Evolutionary conservation across 1,140 invertebrate species (phyloP).

Genomic region (Megalonaias nervosa): DNA sequence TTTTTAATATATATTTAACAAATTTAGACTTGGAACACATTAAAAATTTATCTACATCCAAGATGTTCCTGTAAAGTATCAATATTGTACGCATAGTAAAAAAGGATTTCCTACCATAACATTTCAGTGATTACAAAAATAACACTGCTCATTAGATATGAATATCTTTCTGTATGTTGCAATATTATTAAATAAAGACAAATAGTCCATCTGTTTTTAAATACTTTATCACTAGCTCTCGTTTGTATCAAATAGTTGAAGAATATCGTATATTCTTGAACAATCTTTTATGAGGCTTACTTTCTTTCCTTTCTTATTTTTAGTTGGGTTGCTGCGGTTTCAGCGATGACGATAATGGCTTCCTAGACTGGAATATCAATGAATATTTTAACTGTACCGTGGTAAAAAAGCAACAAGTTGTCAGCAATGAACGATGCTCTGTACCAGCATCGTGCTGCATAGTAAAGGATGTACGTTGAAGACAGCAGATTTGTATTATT

Average conservation of each 20-base stretch:
- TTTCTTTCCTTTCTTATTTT: conserved; percentile 5
- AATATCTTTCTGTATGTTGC: no score
- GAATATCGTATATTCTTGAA: no score
- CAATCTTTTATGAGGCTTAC: no score
- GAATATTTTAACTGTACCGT: conserved; percentile 88
- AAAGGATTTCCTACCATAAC: background rate
- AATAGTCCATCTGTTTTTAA: no score
- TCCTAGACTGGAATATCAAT: conserved; percentile 94
- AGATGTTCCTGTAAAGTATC: background rate
- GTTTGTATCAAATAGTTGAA: background rate
- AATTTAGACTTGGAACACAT: background rate
- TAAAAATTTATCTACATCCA: background rate
- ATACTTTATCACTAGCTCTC: background rate
- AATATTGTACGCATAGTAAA: background rate
- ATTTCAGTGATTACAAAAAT: background rate
- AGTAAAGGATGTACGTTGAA: conserved; percentile 42
- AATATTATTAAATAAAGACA: no score
- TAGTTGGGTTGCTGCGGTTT: conserved; percentile 93
- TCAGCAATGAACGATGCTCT: conserved; percentile 83
- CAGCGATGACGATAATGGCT: conserved; percentile 83
- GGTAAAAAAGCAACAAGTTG: conserved; percentile 16
- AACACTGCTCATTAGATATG: background rate
- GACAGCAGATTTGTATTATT: no score
- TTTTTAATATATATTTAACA: background rate
- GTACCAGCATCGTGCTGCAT: conserved; percentile 95